phyloP scores from a whole-genome alignment of 2,113 vertebrate species.

The Coreoperca whiteheadi region DNA sequence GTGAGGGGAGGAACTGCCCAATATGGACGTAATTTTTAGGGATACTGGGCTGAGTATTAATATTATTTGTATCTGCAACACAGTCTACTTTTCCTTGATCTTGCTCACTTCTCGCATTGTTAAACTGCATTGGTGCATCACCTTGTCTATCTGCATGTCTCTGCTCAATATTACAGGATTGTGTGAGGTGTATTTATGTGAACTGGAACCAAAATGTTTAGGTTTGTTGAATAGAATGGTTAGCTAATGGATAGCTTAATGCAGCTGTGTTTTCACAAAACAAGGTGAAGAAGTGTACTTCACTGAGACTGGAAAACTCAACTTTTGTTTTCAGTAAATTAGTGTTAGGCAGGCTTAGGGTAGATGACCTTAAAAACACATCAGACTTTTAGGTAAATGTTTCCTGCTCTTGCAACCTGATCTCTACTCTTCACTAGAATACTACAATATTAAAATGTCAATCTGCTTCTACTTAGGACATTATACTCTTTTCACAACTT shows the following conservation, averaged over 20 bases:
- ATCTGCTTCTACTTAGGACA: background rate
- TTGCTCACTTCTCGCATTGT: background rate
- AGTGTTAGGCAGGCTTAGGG: background rate
- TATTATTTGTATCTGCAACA: background rate
- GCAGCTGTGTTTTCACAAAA: background rate
- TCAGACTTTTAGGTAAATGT: background rate
- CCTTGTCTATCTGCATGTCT: background rate
- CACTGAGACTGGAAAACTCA: background rate
- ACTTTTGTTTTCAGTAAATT: constrained; percentile 2
- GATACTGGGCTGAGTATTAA: background rate
- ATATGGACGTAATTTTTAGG: background rate
- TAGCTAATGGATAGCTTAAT: background rate
- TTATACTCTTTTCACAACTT: background rate
- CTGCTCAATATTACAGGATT: background rate
- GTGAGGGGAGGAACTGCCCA: too few species aligned
- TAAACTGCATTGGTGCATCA: too few species aligned
- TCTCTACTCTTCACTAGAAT: background rate
- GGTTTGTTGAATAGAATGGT: background rate
- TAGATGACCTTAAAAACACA: background rate
- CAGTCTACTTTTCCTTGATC: background rate
- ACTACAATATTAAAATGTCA: background rate
- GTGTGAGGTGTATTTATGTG: background rate
- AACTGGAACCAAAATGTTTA: background rate
- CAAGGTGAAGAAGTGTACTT: too few species aligned
- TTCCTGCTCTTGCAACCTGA: background rate